These are phyloP conservation scores for Ephialtes manifestator DNA, from an alignment of 2,888 invertebrate species.

Conservation along the genomic window DNA sequence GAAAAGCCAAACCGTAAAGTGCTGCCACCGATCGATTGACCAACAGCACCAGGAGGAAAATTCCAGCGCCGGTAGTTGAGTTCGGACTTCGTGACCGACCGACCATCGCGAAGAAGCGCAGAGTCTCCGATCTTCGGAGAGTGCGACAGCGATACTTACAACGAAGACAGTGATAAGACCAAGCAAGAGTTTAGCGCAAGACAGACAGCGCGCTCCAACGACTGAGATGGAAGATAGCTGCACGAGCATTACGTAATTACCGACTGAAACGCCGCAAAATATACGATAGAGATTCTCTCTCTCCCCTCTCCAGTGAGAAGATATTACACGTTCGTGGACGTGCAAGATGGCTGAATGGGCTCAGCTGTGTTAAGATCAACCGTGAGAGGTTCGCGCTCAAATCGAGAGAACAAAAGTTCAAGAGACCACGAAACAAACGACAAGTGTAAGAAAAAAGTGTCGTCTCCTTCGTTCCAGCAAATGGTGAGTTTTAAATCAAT, in stretches of 20 bases:
- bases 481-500: slow-evolving; percentile 76
- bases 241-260: slow-evolving; percentile 52
- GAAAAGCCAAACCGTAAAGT: slow-evolving; percentile 33
- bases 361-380: slow-evolving; percentile 81
- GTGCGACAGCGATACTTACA: background rate
- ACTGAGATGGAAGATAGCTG: background rate
- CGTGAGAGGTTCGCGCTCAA: slow-evolving; percentile 76
- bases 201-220: background rate
- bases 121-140: background rate
- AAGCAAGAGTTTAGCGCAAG: background rate
- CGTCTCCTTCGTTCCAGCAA: slow-evolving; percentile 64
- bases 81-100: slow-evolving; percentile 53
- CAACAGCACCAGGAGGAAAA: background rate
- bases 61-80: slow-evolving; percentile 19
- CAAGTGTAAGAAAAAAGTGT: slow-evolving; percentile 63
- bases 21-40: slow-evolving; percentile 60
- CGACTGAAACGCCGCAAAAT: slow-evolving; percentile 53
- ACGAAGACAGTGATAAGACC: background rate
- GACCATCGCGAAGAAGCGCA: background rate
- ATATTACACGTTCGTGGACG: slow-evolving; percentile 44
- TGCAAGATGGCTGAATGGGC: slow-evolving; percentile 81
- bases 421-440: slow-evolving; percentile 67
- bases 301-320: slow-evolving; percentile 28
- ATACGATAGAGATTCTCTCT: slow-evolving; percentile 13
- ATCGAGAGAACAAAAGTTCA: slow-evolving; percentile 69